phyloP scores from a whole-genome alignment of 37 sponge, comb jelly and placozoan species.

The Eunapius fragilis region DNA sequence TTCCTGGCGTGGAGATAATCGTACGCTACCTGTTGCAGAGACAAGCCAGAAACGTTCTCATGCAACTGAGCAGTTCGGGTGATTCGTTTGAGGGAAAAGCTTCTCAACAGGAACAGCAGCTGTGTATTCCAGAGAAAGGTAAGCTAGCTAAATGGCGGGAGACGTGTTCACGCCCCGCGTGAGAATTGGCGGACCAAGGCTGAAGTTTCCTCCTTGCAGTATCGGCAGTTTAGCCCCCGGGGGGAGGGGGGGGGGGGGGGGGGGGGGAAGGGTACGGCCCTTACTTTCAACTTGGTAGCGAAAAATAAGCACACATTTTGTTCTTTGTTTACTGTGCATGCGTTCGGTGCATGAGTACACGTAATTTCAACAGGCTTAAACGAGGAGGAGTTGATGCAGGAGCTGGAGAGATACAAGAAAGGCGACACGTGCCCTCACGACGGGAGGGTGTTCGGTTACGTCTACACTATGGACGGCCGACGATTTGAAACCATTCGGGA shows the following conservation, averaged over 20 bases:
- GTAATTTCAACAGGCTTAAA: conserved; percentile 33
- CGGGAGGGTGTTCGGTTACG: conserved; percentile 79
- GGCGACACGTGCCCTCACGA: conserved; percentile 58
- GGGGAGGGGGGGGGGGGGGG: too few species aligned
- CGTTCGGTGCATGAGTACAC: background rate
- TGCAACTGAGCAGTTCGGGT: background rate
- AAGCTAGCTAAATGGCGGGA: too few species aligned
- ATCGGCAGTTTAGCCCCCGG: too few species aligned
- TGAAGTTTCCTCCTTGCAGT: too few species aligned
- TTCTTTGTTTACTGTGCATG: too few species aligned
- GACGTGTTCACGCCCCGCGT: too few species aligned
- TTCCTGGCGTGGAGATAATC: background rate
- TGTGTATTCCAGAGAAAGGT: background rate
- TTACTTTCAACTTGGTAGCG: too few species aligned
- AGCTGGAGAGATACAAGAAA: conserved; percentile 63
- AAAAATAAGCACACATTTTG: too few species aligned
- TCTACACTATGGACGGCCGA: conserved; percentile 54
- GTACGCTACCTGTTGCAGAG: background rate
- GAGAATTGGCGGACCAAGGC: too few species aligned
- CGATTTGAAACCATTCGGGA: conserved; percentile 35
- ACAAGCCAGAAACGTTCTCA: background rate
- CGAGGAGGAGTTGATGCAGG: conserved; percentile 35
- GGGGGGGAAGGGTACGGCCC: too few species aligned
- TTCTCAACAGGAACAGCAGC: background rate
- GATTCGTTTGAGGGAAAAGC: background rate